These are phyloP conservation scores for Colius striatus DNA, from an alignment of 2,113 vertebrate genomes.

Conservation along the genomic window DNA sequence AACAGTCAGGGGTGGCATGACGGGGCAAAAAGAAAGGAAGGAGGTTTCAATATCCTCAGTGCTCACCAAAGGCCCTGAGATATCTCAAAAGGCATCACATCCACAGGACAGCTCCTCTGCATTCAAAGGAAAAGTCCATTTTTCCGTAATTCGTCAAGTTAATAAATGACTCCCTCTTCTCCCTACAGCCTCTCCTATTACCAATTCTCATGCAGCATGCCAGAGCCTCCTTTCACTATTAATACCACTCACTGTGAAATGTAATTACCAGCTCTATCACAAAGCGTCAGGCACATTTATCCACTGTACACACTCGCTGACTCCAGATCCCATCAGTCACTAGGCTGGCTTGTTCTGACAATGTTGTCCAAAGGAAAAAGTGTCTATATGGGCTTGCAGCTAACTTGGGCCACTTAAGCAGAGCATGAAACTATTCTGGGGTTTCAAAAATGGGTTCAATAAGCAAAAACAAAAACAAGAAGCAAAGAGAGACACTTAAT, in stretches of 20 bases:
- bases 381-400: background rate
- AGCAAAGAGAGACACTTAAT: background rate
- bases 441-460: background rate
- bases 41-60: background rate
- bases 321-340: constrained; percentile 67
- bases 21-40: background rate
- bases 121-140: constrained; percentile 55
- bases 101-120: constrained; percentile 13
- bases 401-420: background rate
- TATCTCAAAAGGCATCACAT: background rate
- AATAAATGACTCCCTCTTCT: constrained; percentile 71
- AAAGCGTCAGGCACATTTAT: constrained; percentile 74
- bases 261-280: constrained; percentile 79
- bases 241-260: constrained; percentile 79
- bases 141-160: constrained; percentile 63
- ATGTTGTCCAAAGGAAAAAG: constrained; percentile 25
- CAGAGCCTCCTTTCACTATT: constrained; percentile 70
- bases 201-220: constrained; percentile 44
- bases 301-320: constrained; percentile 69
- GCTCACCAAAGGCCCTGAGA: background rate
- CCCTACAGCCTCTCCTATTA: constrained; percentile 44
- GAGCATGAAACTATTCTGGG: background rate
- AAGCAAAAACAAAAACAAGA: background rate
- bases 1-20: background rate
- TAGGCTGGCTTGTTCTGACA: constrained; percentile 49